Base-by-base conservation (phyloP, 1,140 invertebrate species). In the Antheraea pernyi region DNA sequence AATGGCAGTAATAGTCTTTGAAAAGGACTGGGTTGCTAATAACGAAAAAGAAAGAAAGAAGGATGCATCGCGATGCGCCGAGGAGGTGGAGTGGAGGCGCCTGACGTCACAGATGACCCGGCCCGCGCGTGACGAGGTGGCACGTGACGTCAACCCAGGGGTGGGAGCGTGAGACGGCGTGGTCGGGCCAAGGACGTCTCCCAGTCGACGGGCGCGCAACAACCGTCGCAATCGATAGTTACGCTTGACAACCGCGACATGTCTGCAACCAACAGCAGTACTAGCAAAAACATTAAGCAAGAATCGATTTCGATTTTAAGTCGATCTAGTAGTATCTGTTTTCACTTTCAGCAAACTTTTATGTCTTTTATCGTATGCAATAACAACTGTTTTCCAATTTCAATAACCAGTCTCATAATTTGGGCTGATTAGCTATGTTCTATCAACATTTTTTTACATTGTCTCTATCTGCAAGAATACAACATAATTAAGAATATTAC, bases 171-270 rank as follows among this genome's bases (percentile, higher is more conserved):
- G 80, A 85, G 84, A 82, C 87, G 78, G 80, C 79, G 77, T 82
- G 84, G 75, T 82, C 68, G 75, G 83, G 84, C 88, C 88, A 91
- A 91, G 88, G 88, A 85, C 88, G 88, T 91, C 86, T 79, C 86
- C 84, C 74, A 80, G 84, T 84, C 86, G 84, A 87, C 85, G 73
- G 83, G 72, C 83, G 78, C 86, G 82, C 83, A 86, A 88, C 88
- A 88, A 78, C 71, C 81, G 78, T 71, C 70, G 73, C 77, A 90
- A 91, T 91, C 88, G 79, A 91, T 91, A 89, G 69, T 65, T 58
- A 59, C 65, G 65, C 74, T 73, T 78, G 70, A 70, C 77, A 67
- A 76, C 71, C 65, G 67, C 65, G 71, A 73, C 72, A 59, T 72
- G 46, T 80, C 73, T 80, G 72, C 74, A 80, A 69, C 71, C 53